Evolutionary conservation across 2,888 invertebrate genomes (phyloP), one percentile per base, ranked within the genome.

Genomic region (Cerceris ruficornis): DNA sequence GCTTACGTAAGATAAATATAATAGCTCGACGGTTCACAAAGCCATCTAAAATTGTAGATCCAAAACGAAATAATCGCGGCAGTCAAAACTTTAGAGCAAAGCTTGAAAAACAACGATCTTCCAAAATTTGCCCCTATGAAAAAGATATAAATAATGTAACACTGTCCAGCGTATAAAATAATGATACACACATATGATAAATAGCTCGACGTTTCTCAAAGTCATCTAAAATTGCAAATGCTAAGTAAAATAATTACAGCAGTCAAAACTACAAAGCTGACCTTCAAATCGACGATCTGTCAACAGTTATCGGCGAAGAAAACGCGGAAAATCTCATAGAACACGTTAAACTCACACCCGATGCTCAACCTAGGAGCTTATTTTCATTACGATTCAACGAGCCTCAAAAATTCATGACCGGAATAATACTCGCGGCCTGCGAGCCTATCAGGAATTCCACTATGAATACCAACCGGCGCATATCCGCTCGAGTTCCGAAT

Each of bases 371-470:
- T 60, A 43, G 54, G 11, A 42, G 61, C 17, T 73, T 74, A 77
- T 77, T 67, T 67, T 75, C 59, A 70, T 71, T 52, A 43, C 54
- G 58, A 67, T 67, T 74, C 62, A 52, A 28, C 14, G 54, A 11
- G 52, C 69, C 57, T 82, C 62, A 80, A 78, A 80, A 77, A 84
- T 84, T 85, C 85, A 85, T 85, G 83, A 77, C 78, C 68, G 49
- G 78, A 80, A 85, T 85, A 85, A 85, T 84, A 77, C 77, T 60
- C 54, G 74, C 64, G 71, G 71, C 65, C 52, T 43, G 75, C 74
- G 61, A 68, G 83, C 69, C 82, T 84, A 79, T 86, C 84, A 52
- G 42, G 70, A 70, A 82, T 83, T 79, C 70, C 65, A 61, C 68
- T 50, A 85, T 85, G 84, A 84, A 85, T 85, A 83, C 83, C 69